Base-by-base conservation (phyloP, 1,140 invertebrate species). In the Lucilia sericata region DNA sequence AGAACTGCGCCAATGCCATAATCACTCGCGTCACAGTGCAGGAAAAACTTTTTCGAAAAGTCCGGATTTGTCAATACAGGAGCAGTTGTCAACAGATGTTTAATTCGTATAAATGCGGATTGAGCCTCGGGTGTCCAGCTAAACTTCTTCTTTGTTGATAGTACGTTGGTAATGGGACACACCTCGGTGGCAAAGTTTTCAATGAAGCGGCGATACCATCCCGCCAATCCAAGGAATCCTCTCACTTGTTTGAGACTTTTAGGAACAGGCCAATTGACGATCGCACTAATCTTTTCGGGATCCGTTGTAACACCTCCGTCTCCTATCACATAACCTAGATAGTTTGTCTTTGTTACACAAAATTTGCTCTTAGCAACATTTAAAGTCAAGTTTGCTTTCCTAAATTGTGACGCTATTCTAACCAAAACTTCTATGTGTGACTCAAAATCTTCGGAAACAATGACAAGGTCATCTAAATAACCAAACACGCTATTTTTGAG, bases 331-430 rank as follows among this genome's bases (percentile, higher is more conserved):
- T 85, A 86, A 1, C 85, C 85, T 3, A 86, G 51, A n/a, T 85
- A 87, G 30, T 85, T 74, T 13, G 74, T 92, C 93, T 36, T 36
- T 36, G 36, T 36, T 36, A 36, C 36, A 36, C 36, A 36, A 36
- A 36, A 36, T 36, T 36, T 36, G 36, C 36, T 36, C 36, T 36
- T 36, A 4, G 36, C 36, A 36, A 36, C 36, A 36, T 36, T 36
- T 5, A 93, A 87, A n/a, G 91, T 92, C 0, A 93, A 84, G 21
- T 88, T 88, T 10, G 91, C 89, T 51, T 86, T 82, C 19, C 83
- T 82, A 5, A 93, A 85, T 47, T 87, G 85, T 10, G 87, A 74
- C 5, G 92, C 87, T 3, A 93, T 86, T 76, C 86, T 83, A 17
- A 81, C 36, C 0, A 93, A 70, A 25, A 91, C 84, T 7, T 83